phyloP scores from a whole-genome alignment of 2,888 invertebrate species.

The Frankliniella fusca region DNA sequence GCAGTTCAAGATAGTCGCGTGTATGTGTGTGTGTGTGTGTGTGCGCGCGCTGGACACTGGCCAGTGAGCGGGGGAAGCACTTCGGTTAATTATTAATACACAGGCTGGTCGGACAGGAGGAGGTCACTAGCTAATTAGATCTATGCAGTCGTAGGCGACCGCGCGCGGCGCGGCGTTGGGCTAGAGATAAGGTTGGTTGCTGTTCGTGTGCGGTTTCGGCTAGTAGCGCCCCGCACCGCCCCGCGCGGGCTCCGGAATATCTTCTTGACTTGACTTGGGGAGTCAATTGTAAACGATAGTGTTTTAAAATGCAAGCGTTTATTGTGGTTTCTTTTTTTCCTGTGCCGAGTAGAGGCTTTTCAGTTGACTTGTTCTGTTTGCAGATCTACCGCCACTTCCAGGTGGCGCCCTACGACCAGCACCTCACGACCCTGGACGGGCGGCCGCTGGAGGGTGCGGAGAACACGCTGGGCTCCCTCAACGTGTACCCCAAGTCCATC shows the following conservation, averaged over 20 bases:
- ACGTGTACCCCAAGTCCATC: constrained; percentile 40
- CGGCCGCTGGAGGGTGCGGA: constrained; percentile 38
- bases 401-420: constrained; percentile 42
- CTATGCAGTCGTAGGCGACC: constrained; percentile 11
- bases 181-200: background rate
- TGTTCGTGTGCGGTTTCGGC: no score
- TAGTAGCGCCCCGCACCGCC: background rate
- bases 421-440: constrained; percentile 40
- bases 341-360: no score
- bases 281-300: constrained; percentile 28
- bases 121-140: background rate
- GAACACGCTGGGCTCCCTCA: constrained; percentile 39
- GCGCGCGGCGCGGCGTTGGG: background rate
- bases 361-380: constrained; percentile 31
- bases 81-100: constrained; percentile 15
- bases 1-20: background rate
- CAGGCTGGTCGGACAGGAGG: background rate
- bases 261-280: constrained; percentile 33
- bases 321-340: background rate
- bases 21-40: background rate
- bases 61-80: constrained; percentile 1
- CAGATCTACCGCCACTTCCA: constrained; percentile 40
- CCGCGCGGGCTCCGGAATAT: background rate
- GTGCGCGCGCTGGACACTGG: background rate
- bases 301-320: constrained; percentile 19